These are phyloP conservation scores for Tichodroma muraria DNA, from an alignment of 2,113 vertebrate species.

Conservation along the genomic window DNA sequence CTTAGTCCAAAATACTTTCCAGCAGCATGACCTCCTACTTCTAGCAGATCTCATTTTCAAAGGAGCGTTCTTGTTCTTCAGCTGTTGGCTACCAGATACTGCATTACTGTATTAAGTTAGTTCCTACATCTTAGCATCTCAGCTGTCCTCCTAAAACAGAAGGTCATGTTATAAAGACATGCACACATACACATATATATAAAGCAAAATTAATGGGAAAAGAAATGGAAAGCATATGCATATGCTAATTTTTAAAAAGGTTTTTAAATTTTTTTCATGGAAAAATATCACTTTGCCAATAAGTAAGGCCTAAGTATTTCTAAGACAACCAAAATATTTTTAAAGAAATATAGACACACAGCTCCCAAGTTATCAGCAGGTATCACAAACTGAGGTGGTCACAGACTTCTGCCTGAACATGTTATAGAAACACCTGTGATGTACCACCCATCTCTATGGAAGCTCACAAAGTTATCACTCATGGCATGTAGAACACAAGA, in stretches of 20 bases:
- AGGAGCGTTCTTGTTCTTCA: neutral
- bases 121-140: neutral
- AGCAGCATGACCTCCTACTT: neutral
- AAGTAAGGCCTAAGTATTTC: neutral
- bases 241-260: fast-evolving
- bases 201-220: neutral
- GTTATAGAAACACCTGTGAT: neutral
- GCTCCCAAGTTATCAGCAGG: neutral
- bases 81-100: neutral
- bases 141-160: neutral
- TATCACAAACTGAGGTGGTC: neutral
- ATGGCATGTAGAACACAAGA: neutral
- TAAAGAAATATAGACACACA: neutral
- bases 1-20: neutral
- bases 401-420: neutral
- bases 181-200: neutral
- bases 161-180: neutral
- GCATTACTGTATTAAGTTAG: neutral
- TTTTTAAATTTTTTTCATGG: neutral
- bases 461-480: neutral
- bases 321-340: neutral
- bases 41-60: neutral
- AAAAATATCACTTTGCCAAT: neutral
- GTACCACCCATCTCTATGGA: neutral
- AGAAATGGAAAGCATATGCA: neutral